Evolutionary conservation across 2,888 invertebrate genomes (phyloP).

Genomic region (Apamea crenata): DNA sequence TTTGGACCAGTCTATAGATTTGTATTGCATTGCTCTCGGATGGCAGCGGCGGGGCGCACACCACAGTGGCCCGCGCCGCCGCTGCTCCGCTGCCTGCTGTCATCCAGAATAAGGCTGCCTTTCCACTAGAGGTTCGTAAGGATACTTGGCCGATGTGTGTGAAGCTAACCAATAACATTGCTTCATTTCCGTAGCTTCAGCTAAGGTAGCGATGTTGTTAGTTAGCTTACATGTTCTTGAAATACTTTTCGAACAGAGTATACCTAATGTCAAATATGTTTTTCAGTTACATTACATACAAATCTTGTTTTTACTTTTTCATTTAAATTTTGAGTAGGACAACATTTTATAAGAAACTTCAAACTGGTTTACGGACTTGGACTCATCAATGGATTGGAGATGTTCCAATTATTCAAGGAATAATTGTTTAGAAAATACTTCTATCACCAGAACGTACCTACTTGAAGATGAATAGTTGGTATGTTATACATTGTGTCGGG

Average conservation of each 20-base stretch:
- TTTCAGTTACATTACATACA: conserved; percentile 12
- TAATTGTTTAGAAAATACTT: background rate
- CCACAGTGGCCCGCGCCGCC: background rate
- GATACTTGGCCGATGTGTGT: background rate
- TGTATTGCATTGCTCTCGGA: background rate
- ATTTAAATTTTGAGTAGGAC: background rate
- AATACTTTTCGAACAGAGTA: background rate
- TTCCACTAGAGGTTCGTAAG: background rate
- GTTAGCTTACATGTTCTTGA: background rate
- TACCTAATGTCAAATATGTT: background rate
- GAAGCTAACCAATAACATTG: background rate
- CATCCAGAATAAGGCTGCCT: background rate
- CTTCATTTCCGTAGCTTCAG: background rate
- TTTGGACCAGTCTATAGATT: background rate
- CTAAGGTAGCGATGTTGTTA: background rate
- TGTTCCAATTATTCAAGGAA: background rate
- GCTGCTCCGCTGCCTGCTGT: background rate
- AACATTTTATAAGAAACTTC: background rate
- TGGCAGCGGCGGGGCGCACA: background rate
- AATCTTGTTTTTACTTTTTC: background rate
- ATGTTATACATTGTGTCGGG: background rate
- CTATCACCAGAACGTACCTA: background rate
- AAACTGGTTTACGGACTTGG: background rate
- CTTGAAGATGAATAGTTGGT: background rate
- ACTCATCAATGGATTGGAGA: background rate